Evolutionary conservation across 2,113 vertebrate species (phyloP).

Genomic region (Rutilus rutilus): DNA sequence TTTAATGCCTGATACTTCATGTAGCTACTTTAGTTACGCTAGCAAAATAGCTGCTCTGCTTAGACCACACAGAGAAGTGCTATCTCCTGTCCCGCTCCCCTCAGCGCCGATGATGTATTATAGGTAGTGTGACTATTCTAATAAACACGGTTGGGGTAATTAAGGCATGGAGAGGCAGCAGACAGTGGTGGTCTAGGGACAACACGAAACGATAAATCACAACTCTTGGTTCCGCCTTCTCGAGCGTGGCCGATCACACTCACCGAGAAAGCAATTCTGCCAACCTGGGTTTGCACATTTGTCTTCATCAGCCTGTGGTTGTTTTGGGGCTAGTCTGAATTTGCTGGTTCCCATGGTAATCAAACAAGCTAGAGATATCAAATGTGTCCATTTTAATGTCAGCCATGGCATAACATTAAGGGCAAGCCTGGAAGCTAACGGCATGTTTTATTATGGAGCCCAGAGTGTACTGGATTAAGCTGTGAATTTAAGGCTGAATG

Average conservation of each 20-base stretch:
- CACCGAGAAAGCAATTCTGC: conserved; percentile 83
- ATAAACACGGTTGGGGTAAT: conserved; percentile 79
- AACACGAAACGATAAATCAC: conserved; percentile 81
- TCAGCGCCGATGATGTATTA: conserved; percentile 67
- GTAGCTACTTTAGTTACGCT: conserved; percentile 51
- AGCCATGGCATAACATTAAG: conserved; percentile 51
- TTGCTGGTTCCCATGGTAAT: conserved; percentile 71
- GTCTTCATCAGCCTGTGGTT: conserved; percentile 81
- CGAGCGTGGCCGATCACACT: conserved; percentile 77
- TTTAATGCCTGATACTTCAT: conserved; percentile 71
- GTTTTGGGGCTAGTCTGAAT: conserved; percentile 72
- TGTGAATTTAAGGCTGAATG: conserved; percentile 7
- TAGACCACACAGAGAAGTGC: conserved; percentile 46
- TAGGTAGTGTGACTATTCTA: conserved; percentile 75
- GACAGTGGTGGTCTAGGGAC: conserved; percentile 77
- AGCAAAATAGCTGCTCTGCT: conserved; percentile 4
- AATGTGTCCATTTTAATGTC: conserved; percentile 59
- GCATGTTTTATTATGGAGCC: conserved; percentile 33
- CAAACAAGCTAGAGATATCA: conserved; percentile 68
- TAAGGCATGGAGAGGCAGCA: conserved; percentile 77
- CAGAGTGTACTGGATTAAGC: background rate
- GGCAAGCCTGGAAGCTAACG: conserved; percentile 42
- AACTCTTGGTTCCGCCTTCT: conserved; percentile 75
- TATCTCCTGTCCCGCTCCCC: conserved; percentile 53
- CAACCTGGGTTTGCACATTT: conserved; percentile 81